Evolutionary conservation across 2,797 vertebrate genomes (phyloP).

Genomic region (Gymnocypris eckloni): DNA sequence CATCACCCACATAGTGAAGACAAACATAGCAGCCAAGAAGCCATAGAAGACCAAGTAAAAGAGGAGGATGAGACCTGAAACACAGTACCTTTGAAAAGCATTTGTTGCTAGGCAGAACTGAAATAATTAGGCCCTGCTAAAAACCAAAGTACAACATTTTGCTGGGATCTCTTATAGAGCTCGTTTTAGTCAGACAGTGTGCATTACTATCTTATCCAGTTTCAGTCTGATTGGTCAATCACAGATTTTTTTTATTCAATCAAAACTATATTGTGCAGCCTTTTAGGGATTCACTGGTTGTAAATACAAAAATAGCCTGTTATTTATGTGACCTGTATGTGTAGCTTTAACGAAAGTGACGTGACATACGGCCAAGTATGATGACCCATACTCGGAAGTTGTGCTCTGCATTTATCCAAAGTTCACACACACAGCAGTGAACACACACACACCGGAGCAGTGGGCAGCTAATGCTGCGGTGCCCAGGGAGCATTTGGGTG

Average conservation of each 20-base stretch:
- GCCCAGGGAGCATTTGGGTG: too few species aligned
- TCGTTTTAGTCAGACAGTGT: neutral
- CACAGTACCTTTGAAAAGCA: slow-evolving; percentile 34
- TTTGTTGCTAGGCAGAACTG: neutral
- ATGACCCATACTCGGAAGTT: too few species aligned
- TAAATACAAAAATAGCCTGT: too few species aligned
- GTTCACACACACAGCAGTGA: too few species aligned
- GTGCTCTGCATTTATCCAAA: too few species aligned
- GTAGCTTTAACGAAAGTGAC: too few species aligned
- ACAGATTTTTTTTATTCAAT: neutral
- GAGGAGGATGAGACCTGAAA: slow-evolving; percentile 86
- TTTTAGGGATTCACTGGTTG: neutral
- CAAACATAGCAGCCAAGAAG: slow-evolving; percentile 94
- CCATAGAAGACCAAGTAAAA: slow-evolving; percentile 97
- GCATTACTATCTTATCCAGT: neutral
- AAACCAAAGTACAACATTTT: neutral
- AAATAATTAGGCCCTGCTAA: neutral
- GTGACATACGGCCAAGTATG: too few species aligned
- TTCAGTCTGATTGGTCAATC: neutral
- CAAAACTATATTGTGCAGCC: neutral
- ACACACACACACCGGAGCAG: too few species aligned
- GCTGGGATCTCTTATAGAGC: neutral
- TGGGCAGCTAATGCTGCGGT: too few species aligned
- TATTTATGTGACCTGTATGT: too few species aligned
- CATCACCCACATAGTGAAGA: slow-evolving; percentile 97